Conservation (phyloP, 2,797 vertebrate species). For the Bovichtus variegatus region DNA sequence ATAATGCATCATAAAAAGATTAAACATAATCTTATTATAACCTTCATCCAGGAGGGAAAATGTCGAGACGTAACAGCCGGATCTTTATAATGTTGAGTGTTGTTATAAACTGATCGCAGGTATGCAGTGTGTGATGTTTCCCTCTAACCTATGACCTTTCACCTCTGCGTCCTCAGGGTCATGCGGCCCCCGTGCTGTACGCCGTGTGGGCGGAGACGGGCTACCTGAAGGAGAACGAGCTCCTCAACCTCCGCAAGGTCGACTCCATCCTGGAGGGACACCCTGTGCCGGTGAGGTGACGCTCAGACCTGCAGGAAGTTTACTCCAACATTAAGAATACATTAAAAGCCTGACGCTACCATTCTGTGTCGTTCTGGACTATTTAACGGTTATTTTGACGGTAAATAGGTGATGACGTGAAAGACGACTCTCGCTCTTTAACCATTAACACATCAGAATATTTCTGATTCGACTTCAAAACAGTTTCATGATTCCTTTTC, state of each 20-base stretch:
- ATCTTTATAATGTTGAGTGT: neutral
- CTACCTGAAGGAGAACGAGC: conserved; percentile 91
- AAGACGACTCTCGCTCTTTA: neutral
- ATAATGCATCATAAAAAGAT: no score
- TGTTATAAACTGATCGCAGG: neutral
- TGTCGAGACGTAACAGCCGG: neutral
- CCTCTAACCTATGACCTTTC: conserved; percentile 7
- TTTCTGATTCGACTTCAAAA: neutral
- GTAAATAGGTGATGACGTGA: neutral
- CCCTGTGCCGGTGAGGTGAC: conserved; percentile 91
- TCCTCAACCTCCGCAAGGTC: conserved; percentile 92
- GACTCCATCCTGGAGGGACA: conserved; percentile 95
- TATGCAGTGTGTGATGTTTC: neutral
- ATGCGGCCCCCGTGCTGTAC: conserved; percentile 93
- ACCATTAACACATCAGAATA: neutral
- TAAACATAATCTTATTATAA: no score
- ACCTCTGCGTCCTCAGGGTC: conserved; percentile 84
- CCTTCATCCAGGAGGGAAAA: neutral
- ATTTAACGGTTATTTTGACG: neutral
- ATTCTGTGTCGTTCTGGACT: neutral
- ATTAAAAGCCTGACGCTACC: neutral
- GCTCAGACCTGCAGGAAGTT: conserved; percentile 4
- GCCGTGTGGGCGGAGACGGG: conserved; percentile 94
- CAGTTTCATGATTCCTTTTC: neutral
- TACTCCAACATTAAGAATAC: neutral